Conservation (phyloP, 1,140 invertebrate genomes). For the Ceratosolen solmsi region DNA sequence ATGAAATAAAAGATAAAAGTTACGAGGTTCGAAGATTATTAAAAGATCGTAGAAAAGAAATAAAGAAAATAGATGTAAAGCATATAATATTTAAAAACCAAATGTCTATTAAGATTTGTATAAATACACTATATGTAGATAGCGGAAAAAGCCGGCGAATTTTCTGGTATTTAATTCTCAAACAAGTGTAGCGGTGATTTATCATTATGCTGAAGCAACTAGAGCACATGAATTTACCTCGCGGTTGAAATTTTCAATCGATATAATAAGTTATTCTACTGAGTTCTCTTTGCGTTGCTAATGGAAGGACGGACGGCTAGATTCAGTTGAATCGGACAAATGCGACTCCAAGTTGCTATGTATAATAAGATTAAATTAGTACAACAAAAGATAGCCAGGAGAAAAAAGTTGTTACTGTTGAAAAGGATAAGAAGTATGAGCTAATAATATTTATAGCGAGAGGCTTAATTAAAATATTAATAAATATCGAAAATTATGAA, state of each 20-base stretch:
- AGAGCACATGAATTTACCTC: background rate
- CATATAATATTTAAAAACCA: too few relatives aligned
- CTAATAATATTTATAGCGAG: background rate
- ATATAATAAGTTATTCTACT: background rate
- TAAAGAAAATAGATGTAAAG: too few relatives aligned
- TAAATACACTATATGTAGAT: background rate
- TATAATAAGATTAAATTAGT: too few relatives aligned
- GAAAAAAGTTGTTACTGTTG: constrained; percentile 15
- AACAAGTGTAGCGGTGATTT: constrained; percentile 1
- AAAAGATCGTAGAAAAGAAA: too few relatives aligned
- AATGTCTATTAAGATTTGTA: too few relatives aligned
- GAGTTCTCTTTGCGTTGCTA: background rate
- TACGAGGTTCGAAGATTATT: too few relatives aligned
- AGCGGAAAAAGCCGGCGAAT: background rate
- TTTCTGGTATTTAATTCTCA: background rate
- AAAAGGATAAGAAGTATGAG: constrained; percentile 6
- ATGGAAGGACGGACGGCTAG: background rate
- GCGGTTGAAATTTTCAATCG: constrained; percentile 28
- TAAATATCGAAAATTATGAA: too few relatives aligned
- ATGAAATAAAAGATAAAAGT: too few relatives aligned
- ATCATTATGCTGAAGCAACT: constrained; percentile 20
- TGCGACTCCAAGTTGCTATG: background rate
- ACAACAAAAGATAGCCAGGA: background rate
- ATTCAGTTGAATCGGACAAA: background rate
- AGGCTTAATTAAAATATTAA: too few relatives aligned